Evolutionary conservation across 1,140 invertebrate genomes (phyloP).

Genomic region (Drosophila grimshawi): DNA sequence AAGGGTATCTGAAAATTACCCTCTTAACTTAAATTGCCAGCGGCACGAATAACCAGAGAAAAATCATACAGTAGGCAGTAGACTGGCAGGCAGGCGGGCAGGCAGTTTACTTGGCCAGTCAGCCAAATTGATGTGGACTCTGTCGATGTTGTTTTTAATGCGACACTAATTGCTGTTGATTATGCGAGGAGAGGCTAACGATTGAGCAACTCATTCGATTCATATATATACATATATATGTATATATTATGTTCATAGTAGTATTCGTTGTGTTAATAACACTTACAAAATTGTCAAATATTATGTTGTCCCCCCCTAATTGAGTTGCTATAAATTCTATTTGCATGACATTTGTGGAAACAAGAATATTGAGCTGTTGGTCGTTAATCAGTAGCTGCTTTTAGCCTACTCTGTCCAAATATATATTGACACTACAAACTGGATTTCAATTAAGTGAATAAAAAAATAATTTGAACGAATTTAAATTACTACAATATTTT

Average conservation of each 20-base stretch:
- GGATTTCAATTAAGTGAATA: not conserved
- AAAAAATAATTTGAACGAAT: no score
- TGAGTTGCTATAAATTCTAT: conserved; percentile 38
- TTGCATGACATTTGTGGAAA: conserved; percentile 27
- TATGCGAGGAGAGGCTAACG: conserved; percentile 7
- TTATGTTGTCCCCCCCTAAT: conserved; percentile 31
- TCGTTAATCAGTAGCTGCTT: conserved; percentile 6
- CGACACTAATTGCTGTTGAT: conserved; percentile 48
- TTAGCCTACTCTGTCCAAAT: not conserved
- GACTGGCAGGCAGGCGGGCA: not conserved
- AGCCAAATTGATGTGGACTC: conserved; percentile 24
- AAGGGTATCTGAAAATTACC: no score
- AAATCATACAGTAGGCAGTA: not conserved
- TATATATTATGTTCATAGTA: not conserved
- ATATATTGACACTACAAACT: not conserved
- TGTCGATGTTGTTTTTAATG: conserved; percentile 31
- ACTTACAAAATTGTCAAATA: conserved; percentile 47
- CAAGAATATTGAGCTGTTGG: conserved; percentile 2
- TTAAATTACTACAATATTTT: not conserved
- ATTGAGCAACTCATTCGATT: conserved; percentile 31
- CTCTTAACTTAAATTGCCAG: conserved; percentile 19
- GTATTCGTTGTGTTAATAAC: conserved; percentile 32
- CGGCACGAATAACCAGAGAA: conserved; percentile 17
- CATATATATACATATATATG: not conserved
- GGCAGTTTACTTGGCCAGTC: conserved; percentile 20